Percentiles rank a stretch among this genome's conserved stretches.
Conservation (phyloP, 2,888 invertebrate genomes). For the Drosophila sordidapex region DNA sequence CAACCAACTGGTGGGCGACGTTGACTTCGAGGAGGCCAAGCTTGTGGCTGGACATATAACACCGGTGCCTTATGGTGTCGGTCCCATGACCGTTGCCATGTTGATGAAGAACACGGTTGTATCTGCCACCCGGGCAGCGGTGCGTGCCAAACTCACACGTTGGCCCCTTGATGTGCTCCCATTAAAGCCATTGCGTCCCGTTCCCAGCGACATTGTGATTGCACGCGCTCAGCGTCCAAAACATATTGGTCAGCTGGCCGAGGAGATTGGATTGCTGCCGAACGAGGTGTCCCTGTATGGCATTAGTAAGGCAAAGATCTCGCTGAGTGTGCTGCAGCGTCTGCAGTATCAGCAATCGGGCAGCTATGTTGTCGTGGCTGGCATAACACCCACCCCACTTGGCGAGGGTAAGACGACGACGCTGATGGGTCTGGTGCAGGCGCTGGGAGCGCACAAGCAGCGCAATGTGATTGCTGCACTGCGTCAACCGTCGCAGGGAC, state of each 20-base stretch:
- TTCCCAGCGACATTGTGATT: slow-evolving; percentile 96
- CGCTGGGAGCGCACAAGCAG: slow-evolving; percentile 92
- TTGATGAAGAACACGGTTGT: slow-evolving; percentile 97
- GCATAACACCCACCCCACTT: slow-evolving; percentile 99
- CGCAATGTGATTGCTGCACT: slow-evolving; percentile 97
- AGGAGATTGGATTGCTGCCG: slow-evolving; percentile 92
- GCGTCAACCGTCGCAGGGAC: slow-evolving; percentile 99
- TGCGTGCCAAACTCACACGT: slow-evolving; percentile 85
- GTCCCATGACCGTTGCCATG: slow-evolving; percentile 99
- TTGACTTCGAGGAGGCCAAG: slow-evolving; percentile 92
- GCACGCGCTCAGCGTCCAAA: slow-evolving; percentile 95
- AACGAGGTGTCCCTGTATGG: slow-evolving; percentile 96
- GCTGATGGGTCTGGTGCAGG: slow-evolving; percentile 96
- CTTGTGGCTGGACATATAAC: slow-evolving; percentile 94
- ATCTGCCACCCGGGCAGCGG: slow-evolving; percentile 89
- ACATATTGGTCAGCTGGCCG: slow-evolving; percentile 90
- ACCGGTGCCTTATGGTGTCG: slow-evolving; percentile 98
- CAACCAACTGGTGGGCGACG: slow-evolving; percentile 96
- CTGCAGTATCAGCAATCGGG: slow-evolving; percentile 90
- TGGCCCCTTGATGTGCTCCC: slow-evolving; percentile 91
- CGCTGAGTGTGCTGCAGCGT: slow-evolving; percentile 91
- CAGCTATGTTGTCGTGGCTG: slow-evolving; percentile 97
- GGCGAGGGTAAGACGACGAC: slow-evolving; percentile 99
- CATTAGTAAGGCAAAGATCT: slow-evolving; percentile 96
- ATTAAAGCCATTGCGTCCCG: slow-evolving; percentile 88